Evolutionary conservation across 2,888 invertebrate species (phyloP).

Genomic region (Heliconius charithonia): DNA sequence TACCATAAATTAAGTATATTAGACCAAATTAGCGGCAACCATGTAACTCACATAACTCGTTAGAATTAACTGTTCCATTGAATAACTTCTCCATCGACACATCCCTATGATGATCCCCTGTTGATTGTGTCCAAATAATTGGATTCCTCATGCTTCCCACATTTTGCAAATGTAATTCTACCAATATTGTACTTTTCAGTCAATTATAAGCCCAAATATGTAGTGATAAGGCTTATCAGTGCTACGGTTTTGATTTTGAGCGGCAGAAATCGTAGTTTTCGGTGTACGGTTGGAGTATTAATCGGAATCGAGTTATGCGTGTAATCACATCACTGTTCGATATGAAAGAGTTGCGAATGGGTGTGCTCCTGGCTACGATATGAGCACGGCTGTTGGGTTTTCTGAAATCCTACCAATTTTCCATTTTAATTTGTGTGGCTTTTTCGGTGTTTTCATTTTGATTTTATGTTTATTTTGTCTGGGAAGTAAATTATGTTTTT

Average conservation of each 20-base stretch:
- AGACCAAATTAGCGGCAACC: slow-evolving; percentile 42
- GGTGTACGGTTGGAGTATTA: slow-evolving; percentile 52
- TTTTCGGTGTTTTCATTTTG: slow-evolving; percentile 11
- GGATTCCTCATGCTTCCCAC: slow-evolving; percentile 60
- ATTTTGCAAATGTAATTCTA: slow-evolving; percentile 41
- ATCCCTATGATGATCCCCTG: slow-evolving; percentile 57
- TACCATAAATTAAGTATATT: slow-evolving; percentile 34
- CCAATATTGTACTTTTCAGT: slow-evolving; percentile 29
- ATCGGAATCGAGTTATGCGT: slow-evolving; percentile 56
- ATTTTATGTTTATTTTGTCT: slow-evolving; percentile 15
- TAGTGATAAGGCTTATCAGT: slow-evolving; percentile 33
- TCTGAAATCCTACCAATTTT: slow-evolving; percentile 29
- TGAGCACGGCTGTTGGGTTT: slow-evolving; percentile 36
- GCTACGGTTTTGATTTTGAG: slow-evolving; percentile 19
- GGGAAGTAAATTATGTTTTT: background rate
- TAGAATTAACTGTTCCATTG: slow-evolving; percentile 48
- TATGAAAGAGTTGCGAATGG: slow-evolving; percentile 48
- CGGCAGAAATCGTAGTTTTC: slow-evolving; percentile 16
- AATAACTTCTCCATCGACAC: slow-evolving; percentile 50
- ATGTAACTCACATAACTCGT: slow-evolving; percentile 45
- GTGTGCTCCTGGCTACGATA: slow-evolving; percentile 29
- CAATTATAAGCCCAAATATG: slow-evolving; percentile 34
- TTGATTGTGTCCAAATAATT: slow-evolving; percentile 76
- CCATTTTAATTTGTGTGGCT: slow-evolving; percentile 16
- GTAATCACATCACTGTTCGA: slow-evolving; percentile 49